Base-by-base conservation (phyloP, 2,113 vertebrate genomes). In the Oryzias woworae region DNA sequence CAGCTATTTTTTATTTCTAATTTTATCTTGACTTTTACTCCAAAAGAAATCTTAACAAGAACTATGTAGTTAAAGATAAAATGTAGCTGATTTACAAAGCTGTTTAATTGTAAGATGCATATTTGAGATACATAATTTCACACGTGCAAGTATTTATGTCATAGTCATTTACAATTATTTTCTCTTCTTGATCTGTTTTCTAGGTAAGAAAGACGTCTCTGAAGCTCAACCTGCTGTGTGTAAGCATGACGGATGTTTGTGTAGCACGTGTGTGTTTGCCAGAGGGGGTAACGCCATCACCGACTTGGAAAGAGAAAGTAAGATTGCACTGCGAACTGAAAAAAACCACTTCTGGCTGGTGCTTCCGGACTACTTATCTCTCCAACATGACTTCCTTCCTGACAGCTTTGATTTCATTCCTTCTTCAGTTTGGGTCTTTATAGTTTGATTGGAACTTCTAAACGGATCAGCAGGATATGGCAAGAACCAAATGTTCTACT, bases 391-490 rank as follows among this genome's bases (percentile, higher is more conserved):
- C 70, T 60, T 61, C 68, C 56, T 53, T 63, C 69, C 53, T 62
- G 61, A 60, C 61, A 48, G 53, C 64, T 77, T 80, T 82, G 53
- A 81, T 77, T 82, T 54, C 48, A 68, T 71, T 73, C 73, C 55
- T 58, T 50, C 66, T 74, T 56, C 66, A 50, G 14, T 69, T 53
- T 26, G 26, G 67, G 63, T 64, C 68, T 53, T 67, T 67, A 42
- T 65, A 65, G 58, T 77, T 80, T 70, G 65, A 72, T 78, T 75
- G 13, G 52, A 52, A 48, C 22, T 70, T 63, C 28, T 49, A 71
- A 84, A 76, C 61, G 49, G 72, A 73, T 80, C 58, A 64, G 65
- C 59, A 58, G 63, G 65, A 67, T 67, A 28, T 44, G 64, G 55
- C 18, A 47, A 42, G 63, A 72, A 72, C 67, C 48, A 69, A 57